Conservation (phyloP, 2,797 vertebrate species). For the Dendrocincla fuliginosa region DNA sequence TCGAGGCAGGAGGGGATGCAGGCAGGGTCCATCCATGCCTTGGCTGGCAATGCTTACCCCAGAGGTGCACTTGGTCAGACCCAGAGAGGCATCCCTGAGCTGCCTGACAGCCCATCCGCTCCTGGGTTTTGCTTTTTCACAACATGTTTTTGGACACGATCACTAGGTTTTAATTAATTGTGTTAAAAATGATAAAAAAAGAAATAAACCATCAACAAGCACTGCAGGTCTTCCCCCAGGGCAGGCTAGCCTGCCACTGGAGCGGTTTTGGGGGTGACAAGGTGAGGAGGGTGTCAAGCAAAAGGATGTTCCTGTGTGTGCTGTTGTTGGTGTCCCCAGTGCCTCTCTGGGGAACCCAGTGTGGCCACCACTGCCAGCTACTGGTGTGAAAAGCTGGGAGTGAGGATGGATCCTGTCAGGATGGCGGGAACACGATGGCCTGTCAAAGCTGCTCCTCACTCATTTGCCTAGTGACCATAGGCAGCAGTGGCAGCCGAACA, state of each 20-base stretch:
- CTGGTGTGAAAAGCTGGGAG: constrained; percentile 36
- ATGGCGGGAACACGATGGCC: neutral
- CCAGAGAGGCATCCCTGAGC: neutral
- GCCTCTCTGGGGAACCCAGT: neutral
- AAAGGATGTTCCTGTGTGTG: neutral
- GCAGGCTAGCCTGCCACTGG: neutral
- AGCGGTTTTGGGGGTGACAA: rapidly evolving
- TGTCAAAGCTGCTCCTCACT: constrained; percentile 35
- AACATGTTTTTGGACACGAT: neutral
- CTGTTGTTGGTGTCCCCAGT: neutral
- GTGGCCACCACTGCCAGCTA: neutral
- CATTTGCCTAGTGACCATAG: constrained; percentile 42
- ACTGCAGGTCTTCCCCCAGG: neutral
- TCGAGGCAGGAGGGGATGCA: neutral
- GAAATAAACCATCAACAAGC: neutral
- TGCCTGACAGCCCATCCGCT: neutral
- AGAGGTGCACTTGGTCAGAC: rapidly evolving
- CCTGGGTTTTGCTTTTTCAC: neutral
- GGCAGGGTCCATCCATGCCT: neutral
- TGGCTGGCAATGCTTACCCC: neutral
- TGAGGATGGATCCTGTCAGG: neutral
- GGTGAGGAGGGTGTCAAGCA: neutral
- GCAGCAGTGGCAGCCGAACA: rapidly evolving
- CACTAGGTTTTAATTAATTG: constrained; percentile 25
- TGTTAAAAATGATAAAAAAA: neutral